A percentile compares a stretch with the other conserved stretches of the same genome.
Evolutionary conservation across 2,888 invertebrate genomes (phyloP).

Genomic region (Pammene fasciana): DNA sequence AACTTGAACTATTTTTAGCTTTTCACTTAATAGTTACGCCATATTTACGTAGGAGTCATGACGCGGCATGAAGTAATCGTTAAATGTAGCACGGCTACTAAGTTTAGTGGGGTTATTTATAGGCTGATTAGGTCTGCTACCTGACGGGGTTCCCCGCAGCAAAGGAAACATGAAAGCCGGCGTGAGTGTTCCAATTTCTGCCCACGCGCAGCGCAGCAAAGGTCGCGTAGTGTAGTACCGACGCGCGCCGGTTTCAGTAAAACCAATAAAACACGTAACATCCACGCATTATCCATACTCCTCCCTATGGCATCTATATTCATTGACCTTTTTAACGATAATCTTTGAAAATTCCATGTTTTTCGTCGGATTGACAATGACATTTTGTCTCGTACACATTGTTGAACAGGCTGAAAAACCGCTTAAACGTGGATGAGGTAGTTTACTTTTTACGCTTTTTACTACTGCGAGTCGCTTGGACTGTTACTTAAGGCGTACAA

Average conservation of each 20-base stretch:
- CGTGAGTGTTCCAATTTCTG: constrained; percentile 25
- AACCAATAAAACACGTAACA: constrained; percentile 3
- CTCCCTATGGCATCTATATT: too few species aligned
- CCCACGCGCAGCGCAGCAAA: constrained; percentile 34
- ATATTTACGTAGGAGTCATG: constrained; percentile 27
- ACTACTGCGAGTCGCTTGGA: too few species aligned
- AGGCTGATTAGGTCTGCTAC: background rate
- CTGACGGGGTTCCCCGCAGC: constrained; percentile 12
- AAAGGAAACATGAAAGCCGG: constrained; percentile 17
- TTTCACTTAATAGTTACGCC: constrained; percentile 17
- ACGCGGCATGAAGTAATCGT: constrained; percentile 26
- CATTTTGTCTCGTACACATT: too few species aligned
- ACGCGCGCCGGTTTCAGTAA: constrained; percentile 1
- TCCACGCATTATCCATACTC: constrained; percentile 23
- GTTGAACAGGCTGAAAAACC: too few species aligned
- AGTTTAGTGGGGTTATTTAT: constrained; percentile 31
- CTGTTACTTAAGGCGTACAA: too few species aligned
- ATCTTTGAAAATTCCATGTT: background rate
- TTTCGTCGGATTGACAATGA: background rate
- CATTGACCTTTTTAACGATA: constrained; percentile 21
- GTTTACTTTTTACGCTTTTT: too few species aligned
- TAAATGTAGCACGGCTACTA: constrained; percentile 20
- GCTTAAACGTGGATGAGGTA: too few species aligned
- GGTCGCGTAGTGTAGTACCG: constrained; percentile 11
- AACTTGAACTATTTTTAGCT: constrained; percentile 18